These are phyloP conservation scores for Polypedilum pembai DNA, from an alignment of 1,140 invertebrate species.

Conservation along the genomic window DNA sequence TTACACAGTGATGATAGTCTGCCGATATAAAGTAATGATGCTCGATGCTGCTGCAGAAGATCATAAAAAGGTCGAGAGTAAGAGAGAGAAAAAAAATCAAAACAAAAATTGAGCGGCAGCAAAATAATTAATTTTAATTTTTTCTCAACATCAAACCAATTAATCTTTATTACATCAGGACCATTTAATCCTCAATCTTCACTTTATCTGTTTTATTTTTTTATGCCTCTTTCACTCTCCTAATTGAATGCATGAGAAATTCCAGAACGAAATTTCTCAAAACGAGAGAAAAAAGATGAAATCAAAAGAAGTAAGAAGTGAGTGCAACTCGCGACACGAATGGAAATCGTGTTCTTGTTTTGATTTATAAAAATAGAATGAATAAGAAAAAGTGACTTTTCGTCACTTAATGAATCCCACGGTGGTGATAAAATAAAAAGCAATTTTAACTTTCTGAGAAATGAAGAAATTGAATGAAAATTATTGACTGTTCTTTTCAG, in stretches of 20 bases:
- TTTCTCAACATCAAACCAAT: too few relatives aligned
- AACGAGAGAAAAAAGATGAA: background rate
- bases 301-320: background rate
- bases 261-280: background rate
- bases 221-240: background rate
- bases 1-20: too few relatives aligned
- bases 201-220: background rate
- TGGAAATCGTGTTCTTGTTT: slow-evolving; percentile 15
- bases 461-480: slow-evolving; percentile 1
- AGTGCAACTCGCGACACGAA: background rate
- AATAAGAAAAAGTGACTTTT: background rate
- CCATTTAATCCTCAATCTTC: slow-evolving; percentile 10
- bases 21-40: too few relatives aligned
- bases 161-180: background rate
- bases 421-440: background rate
- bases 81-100: too few relatives aligned
- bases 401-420: slow-evolving; percentile 16
- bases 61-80: too few relatives aligned
- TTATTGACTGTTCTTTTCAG: background rate
- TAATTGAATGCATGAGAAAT: background rate
- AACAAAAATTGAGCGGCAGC: too few relatives aligned
- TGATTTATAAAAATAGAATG: background rate
- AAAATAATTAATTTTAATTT: too few relatives aligned
- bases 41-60: too few relatives aligned
- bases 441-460: too few relatives aligned